These are phyloP conservation scores for Gopherus evgoodei DNA, from an alignment of 2,113 vertebrate species.

Conservation along the genomic window DNA sequence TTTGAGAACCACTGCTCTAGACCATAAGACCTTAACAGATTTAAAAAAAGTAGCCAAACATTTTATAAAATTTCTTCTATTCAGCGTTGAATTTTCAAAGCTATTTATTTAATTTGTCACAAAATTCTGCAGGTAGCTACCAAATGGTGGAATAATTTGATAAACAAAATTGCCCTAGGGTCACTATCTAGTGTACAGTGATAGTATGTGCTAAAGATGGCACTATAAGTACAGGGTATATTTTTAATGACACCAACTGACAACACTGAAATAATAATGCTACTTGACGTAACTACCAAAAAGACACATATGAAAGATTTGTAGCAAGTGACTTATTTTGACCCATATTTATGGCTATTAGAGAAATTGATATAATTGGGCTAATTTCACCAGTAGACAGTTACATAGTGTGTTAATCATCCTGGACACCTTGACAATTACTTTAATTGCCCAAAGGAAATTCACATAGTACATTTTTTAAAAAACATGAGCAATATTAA, in stretches of 20 bases:
- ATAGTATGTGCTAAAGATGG: not conserved
- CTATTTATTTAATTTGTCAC: not conserved
- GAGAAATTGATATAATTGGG: constrained; percentile 9
- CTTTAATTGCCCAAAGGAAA: constrained; percentile 40
- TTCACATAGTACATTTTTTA: not conserved
- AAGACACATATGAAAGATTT: constrained; percentile 7
- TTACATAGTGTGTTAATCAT: not conserved
- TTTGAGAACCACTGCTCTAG: not conserved
- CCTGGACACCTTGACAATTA: not conserved
- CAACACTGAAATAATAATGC: not conserved
- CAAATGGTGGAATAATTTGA: not conserved
- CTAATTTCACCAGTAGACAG: not conserved
- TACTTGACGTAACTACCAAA: not conserved
- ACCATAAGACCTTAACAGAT: not conserved
- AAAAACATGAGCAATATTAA: constrained; percentile 32
- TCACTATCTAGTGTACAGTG: not conserved
- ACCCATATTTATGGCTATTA: not conserved
- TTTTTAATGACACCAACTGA: not conserved
- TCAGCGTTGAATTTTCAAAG: not conserved
- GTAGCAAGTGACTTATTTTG: constrained; percentile 18
- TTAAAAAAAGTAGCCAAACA: not conserved
- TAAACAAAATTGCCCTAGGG: not conserved
- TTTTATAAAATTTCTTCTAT: not conserved
- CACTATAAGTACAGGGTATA: not conserved
- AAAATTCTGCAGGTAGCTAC: not conserved